Evolutionary conservation across 1,140 invertebrate species (phyloP).

Genomic region (Apolygus lucorum): DNA sequence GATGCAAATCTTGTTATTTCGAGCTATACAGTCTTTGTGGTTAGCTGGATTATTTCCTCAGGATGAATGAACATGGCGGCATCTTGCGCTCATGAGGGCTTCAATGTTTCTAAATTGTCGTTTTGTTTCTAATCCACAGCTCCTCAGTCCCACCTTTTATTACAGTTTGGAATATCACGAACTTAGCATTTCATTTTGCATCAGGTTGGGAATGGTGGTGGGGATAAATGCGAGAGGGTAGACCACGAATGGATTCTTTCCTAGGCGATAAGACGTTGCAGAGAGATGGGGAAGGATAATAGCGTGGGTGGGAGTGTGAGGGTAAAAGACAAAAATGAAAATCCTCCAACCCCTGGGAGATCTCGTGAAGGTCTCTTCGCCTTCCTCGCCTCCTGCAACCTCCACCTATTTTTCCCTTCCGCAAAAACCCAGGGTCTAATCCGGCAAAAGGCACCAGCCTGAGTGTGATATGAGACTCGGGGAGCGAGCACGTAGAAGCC

Average conservation of each 20-base stretch:
- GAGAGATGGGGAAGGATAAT: conserved; percentile 1
- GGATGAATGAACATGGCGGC: too few relatives aligned
- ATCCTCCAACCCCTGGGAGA: background rate
- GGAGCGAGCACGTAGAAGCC: background rate
- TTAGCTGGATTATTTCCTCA: too few relatives aligned
- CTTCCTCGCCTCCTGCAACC: background rate
- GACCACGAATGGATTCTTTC: background rate
- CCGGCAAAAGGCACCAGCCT: background rate
- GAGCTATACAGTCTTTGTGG: too few relatives aligned
- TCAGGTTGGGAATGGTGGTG: background rate
- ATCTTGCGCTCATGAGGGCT: too few relatives aligned
- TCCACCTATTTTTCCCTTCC: background rate
- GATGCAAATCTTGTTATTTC: too few relatives aligned
- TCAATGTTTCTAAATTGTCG: background rate
- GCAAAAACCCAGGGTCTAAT: background rate
- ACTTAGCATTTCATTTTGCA: background rate
- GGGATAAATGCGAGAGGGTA: background rate
- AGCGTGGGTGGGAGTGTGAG: background rate
- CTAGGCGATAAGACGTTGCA: background rate
- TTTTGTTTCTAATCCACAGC: background rate
- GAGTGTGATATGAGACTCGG: conserved; percentile 3
- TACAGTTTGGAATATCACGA: background rate
- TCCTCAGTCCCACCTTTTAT: too few relatives aligned
- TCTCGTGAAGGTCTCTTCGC: background rate
- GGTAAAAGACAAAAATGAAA: conserved; percentile 10